These are phyloP conservation scores for Cyprinodon variegatus DNA, from an alignment of 2,113 vertebrate genomes.

Conservation along the genomic window DNA sequence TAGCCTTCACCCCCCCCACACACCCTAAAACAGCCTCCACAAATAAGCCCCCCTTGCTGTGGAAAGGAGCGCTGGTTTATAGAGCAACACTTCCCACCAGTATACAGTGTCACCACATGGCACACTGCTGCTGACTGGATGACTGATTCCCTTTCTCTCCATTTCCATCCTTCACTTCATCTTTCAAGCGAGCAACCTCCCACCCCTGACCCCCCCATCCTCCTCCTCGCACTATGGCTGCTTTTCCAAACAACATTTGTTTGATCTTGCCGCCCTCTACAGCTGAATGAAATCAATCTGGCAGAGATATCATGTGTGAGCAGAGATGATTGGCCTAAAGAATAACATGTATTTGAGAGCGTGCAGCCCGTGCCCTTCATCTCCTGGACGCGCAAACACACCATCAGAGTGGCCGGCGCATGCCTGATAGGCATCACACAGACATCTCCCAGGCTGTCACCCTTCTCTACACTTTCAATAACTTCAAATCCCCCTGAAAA, in stretches of 20 bases:
- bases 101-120: constrained; percentile 36
- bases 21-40: neutral
- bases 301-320: constrained; percentile 66
- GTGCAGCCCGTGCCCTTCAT: constrained; percentile 37
- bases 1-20: neutral
- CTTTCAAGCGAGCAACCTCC: constrained; percentile 46
- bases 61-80: constrained; percentile 40
- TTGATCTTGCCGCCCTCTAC: constrained; percentile 65
- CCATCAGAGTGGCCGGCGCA: constrained; percentile 8
- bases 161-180: constrained; percentile 55
- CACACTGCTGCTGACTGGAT: constrained; percentile 38
- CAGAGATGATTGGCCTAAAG: constrained; percentile 58
- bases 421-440: constrained; percentile 51
- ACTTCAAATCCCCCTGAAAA: constrained; percentile 72
- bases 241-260: constrained; percentile 67
- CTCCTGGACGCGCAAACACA: constrained; percentile 13
- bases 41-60: constrained; percentile 15
- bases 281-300: constrained; percentile 70
- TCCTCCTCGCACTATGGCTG: neutral
- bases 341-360: constrained; percentile 51
- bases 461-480: constrained; percentile 72
- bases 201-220: constrained; percentile 23
- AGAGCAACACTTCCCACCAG: constrained; percentile 35
- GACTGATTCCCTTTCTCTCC: constrained; percentile 53
- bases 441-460: constrained; percentile 63